Evolutionary conservation across 2,113 vertebrate genomes (phyloP).

Genomic region (Garra rufa): DNA sequence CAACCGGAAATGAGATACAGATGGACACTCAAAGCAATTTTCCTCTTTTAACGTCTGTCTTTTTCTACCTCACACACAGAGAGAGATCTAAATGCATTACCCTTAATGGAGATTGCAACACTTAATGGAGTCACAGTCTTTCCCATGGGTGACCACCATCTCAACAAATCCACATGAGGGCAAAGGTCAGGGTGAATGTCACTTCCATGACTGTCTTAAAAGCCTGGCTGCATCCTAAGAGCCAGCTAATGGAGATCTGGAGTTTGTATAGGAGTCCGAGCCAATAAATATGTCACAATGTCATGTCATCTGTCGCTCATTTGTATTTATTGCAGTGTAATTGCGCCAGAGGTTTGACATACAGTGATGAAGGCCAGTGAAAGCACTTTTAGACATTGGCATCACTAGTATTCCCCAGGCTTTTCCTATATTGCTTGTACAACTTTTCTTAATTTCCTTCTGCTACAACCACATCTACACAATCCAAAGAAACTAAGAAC

Average conservation of each 20-base stretch:
- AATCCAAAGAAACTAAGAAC: not conserved
- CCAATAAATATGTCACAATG: conserved; percentile 58
- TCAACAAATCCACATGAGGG: conserved; percentile 48
- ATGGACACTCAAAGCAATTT: conserved; percentile 9
- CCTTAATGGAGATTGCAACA: conserved; percentile 39
- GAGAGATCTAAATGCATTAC: conserved; percentile 1
- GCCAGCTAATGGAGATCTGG: conserved; percentile 26
- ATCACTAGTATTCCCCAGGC: conserved; percentile 27
- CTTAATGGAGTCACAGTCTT: conserved; percentile 38
- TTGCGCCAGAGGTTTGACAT: conserved; percentile 71
- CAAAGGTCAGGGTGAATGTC: conserved; percentile 48
- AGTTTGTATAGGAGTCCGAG: conserved; percentile 26
- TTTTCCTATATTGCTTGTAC: not conserved
- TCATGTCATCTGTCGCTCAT: conserved; percentile 54
- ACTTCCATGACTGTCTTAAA: conserved; percentile 58
- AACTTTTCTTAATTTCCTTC: conserved; percentile 1
- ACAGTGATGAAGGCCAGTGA: conserved; percentile 70
- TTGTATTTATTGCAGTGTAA: conserved; percentile 71
- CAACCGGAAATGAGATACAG: not conserved
- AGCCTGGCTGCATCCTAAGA: conserved; percentile 49
- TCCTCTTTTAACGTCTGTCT: not conserved
- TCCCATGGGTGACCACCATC: conserved; percentile 55
- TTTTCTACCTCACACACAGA: conserved; percentile 1
- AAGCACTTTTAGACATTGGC: conserved; percentile 15
- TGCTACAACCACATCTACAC: not conserved